Percentiles rank a stretch among this genome's conserved stretches.
phyloP scores from a whole-genome alignment of 2,113 vertebrate genomes.

The Sinosuthora webbiana region DNA sequence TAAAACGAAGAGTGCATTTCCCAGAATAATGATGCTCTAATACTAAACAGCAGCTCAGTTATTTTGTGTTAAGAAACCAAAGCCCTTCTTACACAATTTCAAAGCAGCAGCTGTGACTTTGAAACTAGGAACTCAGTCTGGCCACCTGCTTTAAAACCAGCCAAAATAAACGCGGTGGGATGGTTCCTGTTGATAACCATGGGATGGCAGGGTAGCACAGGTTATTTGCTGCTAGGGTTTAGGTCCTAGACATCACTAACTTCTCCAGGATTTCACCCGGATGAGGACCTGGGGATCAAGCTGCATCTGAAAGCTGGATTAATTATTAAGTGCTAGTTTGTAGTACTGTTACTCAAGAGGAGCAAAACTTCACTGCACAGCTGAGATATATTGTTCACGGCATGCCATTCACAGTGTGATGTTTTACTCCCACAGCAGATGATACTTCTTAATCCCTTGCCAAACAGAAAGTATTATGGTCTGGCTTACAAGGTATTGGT shows the following conservation, averaged over 20 bases:
- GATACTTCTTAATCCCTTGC: neutral
- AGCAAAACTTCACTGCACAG: neutral
- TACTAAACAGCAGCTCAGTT: constrained; percentile 65
- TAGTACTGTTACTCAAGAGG: neutral
- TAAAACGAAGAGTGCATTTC: constrained; percentile 43
- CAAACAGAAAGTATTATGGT: neutral
- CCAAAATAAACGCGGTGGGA: constrained; percentile 44
- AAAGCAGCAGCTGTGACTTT: constrained; percentile 69
- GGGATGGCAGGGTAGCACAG: constrained; percentile 30
- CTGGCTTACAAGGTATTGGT: neutral
- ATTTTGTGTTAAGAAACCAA: constrained; percentile 64
- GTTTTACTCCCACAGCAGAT: neutral
- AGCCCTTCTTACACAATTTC: constrained; percentile 68
- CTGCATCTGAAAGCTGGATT: neutral
- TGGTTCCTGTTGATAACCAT: constrained; percentile 6
- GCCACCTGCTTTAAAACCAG: constrained; percentile 58
- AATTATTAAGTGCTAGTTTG: neutral
- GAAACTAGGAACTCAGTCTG: constrained; percentile 57
- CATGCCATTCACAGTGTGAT: neutral
- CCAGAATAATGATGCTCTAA: constrained; percentile 66
- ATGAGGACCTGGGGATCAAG: neutral
- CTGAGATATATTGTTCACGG: neutral
- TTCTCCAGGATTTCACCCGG: neutral
- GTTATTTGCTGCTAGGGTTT: neutral
- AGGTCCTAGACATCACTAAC: neutral